These are phyloP conservation scores for Psophia crepitans DNA, from an alignment of 2,113 vertebrate species.

Conservation along the genomic window DNA sequence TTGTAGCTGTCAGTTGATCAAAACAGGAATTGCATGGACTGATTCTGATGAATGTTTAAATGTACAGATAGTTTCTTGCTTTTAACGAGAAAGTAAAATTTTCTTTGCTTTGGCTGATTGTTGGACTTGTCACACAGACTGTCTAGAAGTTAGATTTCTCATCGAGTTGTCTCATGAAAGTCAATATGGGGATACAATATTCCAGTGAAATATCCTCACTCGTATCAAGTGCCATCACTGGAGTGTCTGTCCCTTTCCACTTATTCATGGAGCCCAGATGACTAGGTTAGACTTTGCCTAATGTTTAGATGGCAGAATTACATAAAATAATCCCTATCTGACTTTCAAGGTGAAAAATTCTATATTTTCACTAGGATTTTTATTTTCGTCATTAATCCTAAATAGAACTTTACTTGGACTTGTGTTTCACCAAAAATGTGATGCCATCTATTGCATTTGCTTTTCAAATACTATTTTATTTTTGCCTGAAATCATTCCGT, in stretches of 20 bases:
- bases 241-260: neutral
- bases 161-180: neutral
- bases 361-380: conserved; percentile 17
- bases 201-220: neutral
- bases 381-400: conserved; percentile 21
- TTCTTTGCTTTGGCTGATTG: neutral
- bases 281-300: neutral
- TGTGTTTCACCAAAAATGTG: neutral
- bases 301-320: neutral
- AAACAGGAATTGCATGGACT: neutral
- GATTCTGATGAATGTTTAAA: neutral
- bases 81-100: neutral
- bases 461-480: conserved; percentile 56
- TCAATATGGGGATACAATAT: neutral
- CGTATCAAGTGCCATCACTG: neutral
- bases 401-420: neutral
- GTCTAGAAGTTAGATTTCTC: neutral
- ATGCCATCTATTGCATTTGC: conserved; percentile 41
- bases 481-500: conserved; percentile 33
- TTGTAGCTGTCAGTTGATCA: neutral
- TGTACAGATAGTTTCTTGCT: neutral
- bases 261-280: neutral
- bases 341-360: neutral
- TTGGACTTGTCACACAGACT: neutral
- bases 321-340: neutral